Evolutionary conservation across 2,888 invertebrate species (phyloP).

Genomic region (Apodemia mormo): DNA sequence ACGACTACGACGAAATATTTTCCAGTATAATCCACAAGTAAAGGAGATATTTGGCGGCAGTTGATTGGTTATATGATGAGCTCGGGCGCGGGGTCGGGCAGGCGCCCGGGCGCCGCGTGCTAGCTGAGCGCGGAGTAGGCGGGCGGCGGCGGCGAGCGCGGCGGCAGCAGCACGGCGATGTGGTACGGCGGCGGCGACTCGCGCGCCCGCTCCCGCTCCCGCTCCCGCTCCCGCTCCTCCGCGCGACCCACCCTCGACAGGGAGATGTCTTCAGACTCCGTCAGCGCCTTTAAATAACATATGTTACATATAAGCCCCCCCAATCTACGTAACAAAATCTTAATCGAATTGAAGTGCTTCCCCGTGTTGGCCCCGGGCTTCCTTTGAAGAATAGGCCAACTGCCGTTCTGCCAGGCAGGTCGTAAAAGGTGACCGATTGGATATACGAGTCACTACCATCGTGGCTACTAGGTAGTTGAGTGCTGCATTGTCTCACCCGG

Average conservation of each 20-base stretch:
- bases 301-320: no score
- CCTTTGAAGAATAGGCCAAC: no score
- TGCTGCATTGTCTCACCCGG: no score
- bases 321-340: no score
- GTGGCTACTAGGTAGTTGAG: no score
- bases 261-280: constrained; percentile 57
- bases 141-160: constrained; percentile 77
- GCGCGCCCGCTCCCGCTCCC: constrained; percentile 46
- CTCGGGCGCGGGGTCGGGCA: constrained; percentile 48
- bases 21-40: not conserved
- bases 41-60: no score
- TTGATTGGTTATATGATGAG: constrained; percentile 59
- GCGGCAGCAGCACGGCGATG: constrained; percentile 89
- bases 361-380: no score
- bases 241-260: constrained; percentile 38
- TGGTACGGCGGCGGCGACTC: constrained; percentile 90
- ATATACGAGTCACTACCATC: no score
- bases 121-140: constrained; percentile 89
- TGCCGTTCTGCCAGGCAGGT: no score
- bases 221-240: constrained; percentile 40
- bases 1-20: no score
- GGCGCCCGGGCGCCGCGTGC: constrained; percentile 53
- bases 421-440: no score
- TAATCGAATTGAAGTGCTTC: no score
- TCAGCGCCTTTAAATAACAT: not conserved